Base-by-base conservation (phyloP, 2,888 invertebrate genomes). In the Perizoma flavofasciatum region DNA sequence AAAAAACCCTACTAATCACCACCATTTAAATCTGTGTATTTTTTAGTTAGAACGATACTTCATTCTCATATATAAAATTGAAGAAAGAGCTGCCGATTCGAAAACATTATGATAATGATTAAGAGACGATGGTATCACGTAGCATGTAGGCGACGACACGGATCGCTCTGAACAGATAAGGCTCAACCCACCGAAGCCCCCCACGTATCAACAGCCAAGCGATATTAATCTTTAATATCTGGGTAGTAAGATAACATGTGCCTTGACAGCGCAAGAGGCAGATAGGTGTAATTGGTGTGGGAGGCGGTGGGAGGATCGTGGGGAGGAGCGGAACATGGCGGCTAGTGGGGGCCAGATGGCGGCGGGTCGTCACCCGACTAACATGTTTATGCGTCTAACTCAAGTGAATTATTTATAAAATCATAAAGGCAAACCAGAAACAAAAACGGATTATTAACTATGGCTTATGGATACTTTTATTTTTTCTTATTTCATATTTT, bases 321-420 rank as follows among this genome's bases (percentile, higher is more conserved):
- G 88, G 89, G 91, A 84, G 89, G 90, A 81, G 89, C 87, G 80
- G 86, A 85, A 83, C 77, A 84, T 85, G 87, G 89, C 83, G 73
- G 84, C 73, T 84, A 79, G 87, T 78, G 87, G 89, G 90, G 89
- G 86, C 73, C 88, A 90, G 85, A 86, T 83, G 83, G 81, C 83
- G 75, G 77, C 80, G 68, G 74, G 77, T 79, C 79, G 83, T 71
- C 79, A 79, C 66, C 71, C 74, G 68, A 69, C 69, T 35, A 68
- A 71, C 81, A 85, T 75, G 86, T 82, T 77, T 72, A 61, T 48
- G 64, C 55, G 62, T 59, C 43, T 58, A 63, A 61, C 63, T 61
- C 58, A 59, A 60, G 22, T 22, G 22, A 22, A 22, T 22, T 64
- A 52, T 63, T 66, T 59, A 53, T 45, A n/a, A 58, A 52, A 58